These are phyloP conservation scores for Chelonia mydas DNA, from an alignment of 2,797 vertebrate genomes.

Conservation along the genomic window DNA sequence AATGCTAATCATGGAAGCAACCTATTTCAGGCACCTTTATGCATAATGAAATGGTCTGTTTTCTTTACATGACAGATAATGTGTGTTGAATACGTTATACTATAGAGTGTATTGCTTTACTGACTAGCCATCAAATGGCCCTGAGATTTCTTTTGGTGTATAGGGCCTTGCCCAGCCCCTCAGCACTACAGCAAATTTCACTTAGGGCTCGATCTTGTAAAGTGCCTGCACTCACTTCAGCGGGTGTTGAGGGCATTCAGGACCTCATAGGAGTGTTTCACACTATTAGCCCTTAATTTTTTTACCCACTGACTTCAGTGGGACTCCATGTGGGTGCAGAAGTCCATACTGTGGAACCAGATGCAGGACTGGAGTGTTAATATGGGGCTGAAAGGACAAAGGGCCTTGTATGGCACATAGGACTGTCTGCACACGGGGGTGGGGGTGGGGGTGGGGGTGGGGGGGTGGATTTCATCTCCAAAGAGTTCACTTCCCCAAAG, in stretches of 20 bases:
- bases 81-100: background rate
- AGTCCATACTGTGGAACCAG: background rate
- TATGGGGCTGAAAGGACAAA: background rate
- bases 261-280: background rate
- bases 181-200: background rate
- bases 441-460: background rate
- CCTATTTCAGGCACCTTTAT: background rate
- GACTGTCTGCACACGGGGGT: background rate
- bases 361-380: background rate
- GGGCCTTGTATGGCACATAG: background rate
- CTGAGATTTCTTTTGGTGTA: background rate
- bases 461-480: background rate
- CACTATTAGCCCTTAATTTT: background rate
- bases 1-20: background rate
- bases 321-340: background rate
- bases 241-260: background rate
- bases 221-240: background rate
- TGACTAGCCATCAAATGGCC: background rate
- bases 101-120: background rate
- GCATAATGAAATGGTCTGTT: background rate
- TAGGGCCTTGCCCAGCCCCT: background rate
- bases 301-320: background rate
- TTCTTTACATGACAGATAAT: background rate
- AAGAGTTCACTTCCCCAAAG: background rate
- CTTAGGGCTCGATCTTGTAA: background rate